Evolutionary conservation across 35 echinoderm and acorn worm species (phyloP).

Genomic region (Apostichopus californicus): DNA sequence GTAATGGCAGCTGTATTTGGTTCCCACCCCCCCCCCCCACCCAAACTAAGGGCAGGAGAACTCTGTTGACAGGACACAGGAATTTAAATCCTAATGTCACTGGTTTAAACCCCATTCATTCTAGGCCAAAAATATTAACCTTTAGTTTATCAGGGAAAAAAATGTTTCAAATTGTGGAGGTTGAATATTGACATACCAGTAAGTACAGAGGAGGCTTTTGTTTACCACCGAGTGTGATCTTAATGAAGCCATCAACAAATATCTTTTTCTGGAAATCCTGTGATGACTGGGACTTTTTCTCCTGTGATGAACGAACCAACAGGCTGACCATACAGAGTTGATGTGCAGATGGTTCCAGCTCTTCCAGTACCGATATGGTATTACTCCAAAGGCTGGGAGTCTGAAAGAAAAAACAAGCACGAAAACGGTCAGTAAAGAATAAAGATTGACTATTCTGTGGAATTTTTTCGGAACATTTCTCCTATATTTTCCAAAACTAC

Average conservation of each 20-base stretch:
- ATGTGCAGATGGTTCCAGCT: constrained; percentile 56
- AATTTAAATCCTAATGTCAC: too few species aligned
- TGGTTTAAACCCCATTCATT: too few species aligned
- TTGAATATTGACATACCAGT: constrained; percentile 62
- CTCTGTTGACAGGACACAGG: too few species aligned
- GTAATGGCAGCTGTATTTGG: too few species aligned
- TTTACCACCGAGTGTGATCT: constrained; percentile 77
- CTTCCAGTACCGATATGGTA: constrained; percentile 28
- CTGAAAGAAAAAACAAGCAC: constrained; percentile 48
- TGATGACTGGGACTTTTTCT: not conserved
- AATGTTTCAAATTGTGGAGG: too few species aligned
- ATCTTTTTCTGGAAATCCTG: not conserved
- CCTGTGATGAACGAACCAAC: constrained; percentile 61
- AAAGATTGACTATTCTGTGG: too few species aligned
- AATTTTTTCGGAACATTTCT: too few species aligned
- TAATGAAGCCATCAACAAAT: constrained; percentile 85
- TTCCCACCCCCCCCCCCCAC: too few species aligned
- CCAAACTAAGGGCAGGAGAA: too few species aligned
- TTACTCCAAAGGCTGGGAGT: constrained; percentile 56
- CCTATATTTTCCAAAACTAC: too few species aligned
- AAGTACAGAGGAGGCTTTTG: constrained; percentile 66
- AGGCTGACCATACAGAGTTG: constrained; percentile 76
- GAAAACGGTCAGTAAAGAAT: not conserved
- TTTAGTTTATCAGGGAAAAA: too few species aligned
- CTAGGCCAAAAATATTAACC: too few species aligned